Evolutionary conservation across 2,888 invertebrate species (phyloP).

Genomic region (Bombylius discolor): DNA sequence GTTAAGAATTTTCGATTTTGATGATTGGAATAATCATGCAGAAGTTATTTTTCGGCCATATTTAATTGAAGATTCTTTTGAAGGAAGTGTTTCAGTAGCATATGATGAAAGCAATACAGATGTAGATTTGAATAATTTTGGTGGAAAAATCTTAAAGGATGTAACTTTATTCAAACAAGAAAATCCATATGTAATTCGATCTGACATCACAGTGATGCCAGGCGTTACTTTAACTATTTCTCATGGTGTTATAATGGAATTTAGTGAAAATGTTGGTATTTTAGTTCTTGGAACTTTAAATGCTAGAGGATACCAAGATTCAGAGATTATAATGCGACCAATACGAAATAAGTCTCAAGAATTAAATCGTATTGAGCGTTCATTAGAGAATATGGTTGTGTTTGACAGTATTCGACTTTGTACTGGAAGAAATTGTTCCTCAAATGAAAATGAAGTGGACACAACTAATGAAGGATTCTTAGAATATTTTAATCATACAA

Average conservation of each 20-base stretch:
- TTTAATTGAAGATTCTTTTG: conserved; percentile 61
- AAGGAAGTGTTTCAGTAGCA: conserved; percentile 60
- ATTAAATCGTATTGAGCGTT: conserved; percentile 25
- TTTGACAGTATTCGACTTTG: conserved; percentile 63
- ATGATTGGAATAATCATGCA: conserved; percentile 98
- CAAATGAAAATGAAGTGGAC: conserved; percentile 40
- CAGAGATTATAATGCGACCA: conserved; percentile 68
- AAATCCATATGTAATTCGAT: conserved; percentile 63
- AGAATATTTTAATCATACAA: conserved; percentile 90
- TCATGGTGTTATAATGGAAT: conserved; percentile 83
- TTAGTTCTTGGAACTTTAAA: conserved; percentile 81
- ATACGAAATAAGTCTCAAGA: conserved; percentile 22
- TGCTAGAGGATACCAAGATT: conserved; percentile 64
- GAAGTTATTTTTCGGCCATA: conserved; percentile 84
- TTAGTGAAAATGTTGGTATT: conserved; percentile 91
- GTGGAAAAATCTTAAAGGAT: conserved; percentile 61
- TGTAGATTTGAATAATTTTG: conserved; percentile 53
- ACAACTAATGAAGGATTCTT: conserved; percentile 69
- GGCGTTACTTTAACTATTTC: conserved; percentile 72
- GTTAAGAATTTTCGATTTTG: conserved; percentile 87
- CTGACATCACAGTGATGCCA: conserved; percentile 96
- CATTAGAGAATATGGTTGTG: conserved; percentile 43
- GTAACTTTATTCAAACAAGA: conserved; percentile 48
- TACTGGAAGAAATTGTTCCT: conserved; percentile 57
- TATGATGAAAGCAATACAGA: conserved; percentile 42